Evolutionary conservation across 1,140 invertebrate genomes (phyloP), one percentile per base, ranked within the genome.

Genomic region (Drosophila auraria): DNA sequence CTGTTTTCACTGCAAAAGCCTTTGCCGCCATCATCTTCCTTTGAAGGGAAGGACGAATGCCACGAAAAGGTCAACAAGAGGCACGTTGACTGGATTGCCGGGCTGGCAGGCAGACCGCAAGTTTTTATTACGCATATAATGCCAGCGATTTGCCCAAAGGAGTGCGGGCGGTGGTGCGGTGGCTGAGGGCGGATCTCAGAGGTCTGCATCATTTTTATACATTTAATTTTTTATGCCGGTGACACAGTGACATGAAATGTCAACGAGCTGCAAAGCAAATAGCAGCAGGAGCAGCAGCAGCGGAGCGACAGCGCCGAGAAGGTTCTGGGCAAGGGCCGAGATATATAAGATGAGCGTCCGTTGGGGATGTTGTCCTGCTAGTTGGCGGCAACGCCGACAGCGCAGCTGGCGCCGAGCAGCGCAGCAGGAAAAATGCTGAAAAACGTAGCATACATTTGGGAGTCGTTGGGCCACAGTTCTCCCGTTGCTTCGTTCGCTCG

Each of bases 121-220:
- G 84, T 87, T 87, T 87, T 87, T 89, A 89, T 89, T 87, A 89
- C 83, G 83, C 83, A 89, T 79, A 87, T 87, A 89, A 87, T 84
- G 86, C 84, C 81, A 75, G 70, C 84, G 84, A 87, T 87, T 89
- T 89, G 62, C 40, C 51, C 51, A 44, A 57, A 27, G 50, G 73
- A 17, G 54, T 33, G 65, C 58, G 58, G 62, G 30, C 17, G 27
- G 33, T 53, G 49, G 7, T 12, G 27, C n/a, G 33, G 44, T 9
- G 51, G 40, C 5, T 40, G 40, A 25, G 49, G 72, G 17, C 45
- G 50, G 62, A 49, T 72, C 54, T 42, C 68, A 23, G 68, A 44
- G 72, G 47, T 78, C 78, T 81, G 77, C 83, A 89, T 83, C 77
- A 87, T 83, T 84, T 89, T 87, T 89, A 87, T 87, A 87, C 81